Evolutionary conservation across 2,797 vertebrate species (phyloP).

Genomic region (Myripristis jacobus): DNA sequence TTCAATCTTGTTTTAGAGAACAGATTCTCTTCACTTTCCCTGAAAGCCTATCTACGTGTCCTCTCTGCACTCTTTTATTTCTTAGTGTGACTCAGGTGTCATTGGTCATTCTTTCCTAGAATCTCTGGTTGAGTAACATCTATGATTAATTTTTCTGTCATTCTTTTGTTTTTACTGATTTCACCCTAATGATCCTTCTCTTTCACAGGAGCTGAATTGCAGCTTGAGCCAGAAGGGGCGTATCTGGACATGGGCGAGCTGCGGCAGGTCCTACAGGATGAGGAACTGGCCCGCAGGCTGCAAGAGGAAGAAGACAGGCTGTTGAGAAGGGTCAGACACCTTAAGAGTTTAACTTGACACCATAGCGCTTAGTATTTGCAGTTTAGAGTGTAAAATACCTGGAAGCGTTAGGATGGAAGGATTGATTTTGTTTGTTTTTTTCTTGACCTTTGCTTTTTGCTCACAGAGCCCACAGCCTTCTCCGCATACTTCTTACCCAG

Average conservation of each 20-base stretch:
- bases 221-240: constrained; percentile 33
- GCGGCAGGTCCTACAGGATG: constrained; percentile 82
- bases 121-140: not conserved
- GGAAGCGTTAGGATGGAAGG: not conserved
- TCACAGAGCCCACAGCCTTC: constrained; percentile 62
- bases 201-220: constrained; percentile 46
- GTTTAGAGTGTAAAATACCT: not conserved
- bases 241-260: constrained; percentile 77
- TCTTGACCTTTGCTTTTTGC: not conserved
- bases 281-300: constrained; percentile 82
- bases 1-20: constrained; percentile 2
- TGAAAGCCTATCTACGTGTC: constrained; percentile 8
- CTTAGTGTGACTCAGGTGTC: constrained; percentile 43
- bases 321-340: constrained; percentile 55
- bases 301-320: constrained; percentile 80
- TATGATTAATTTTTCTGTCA: constrained; percentile 25
- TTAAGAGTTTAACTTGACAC: not conserved
- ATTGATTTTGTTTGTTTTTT: not conserved
- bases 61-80: constrained; percentile 37
- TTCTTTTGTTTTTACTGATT: not conserved
- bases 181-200: constrained; percentile 2
- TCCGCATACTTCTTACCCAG: constrained; percentile 53
- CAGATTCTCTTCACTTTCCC: not conserved
- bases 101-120: not conserved
- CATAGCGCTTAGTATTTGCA: not conserved